Conservation (phyloP, 2,888 invertebrate species). For the Gandaritis pyraliata region DNA sequence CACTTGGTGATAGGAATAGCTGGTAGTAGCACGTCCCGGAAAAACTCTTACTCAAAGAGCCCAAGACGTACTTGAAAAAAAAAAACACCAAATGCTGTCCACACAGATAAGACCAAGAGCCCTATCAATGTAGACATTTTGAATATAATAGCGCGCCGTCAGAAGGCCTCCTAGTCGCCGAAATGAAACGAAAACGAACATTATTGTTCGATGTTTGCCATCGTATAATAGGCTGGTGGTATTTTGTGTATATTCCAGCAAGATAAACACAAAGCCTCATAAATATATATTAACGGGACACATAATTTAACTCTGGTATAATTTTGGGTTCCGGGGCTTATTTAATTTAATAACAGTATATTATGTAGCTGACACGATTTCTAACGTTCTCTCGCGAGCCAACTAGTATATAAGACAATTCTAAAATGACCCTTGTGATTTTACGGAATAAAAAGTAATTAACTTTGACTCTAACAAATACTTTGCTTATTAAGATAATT, state of each 20-base stretch:
- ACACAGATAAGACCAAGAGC: too few species aligned
- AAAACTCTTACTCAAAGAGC: too few species aligned
- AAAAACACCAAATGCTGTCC: too few species aligned
- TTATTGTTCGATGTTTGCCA: slow-evolving; percentile 6
- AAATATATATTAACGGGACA: slow-evolving; percentile 34
- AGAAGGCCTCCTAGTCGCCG: background rate
- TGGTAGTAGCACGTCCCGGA: too few species aligned
- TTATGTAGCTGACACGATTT: slow-evolving; percentile 1
- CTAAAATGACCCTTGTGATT: too few species aligned
- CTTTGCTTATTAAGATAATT: background rate
- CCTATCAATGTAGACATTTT: too few species aligned
- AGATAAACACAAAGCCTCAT: slow-evolving; percentile 22
- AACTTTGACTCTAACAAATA: background rate
- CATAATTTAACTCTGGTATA: slow-evolving; percentile 27
- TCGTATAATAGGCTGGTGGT: slow-evolving; percentile 2
- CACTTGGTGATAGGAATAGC: too few species aligned
- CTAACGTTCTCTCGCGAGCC: too few species aligned
- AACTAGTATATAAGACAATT: too few species aligned
- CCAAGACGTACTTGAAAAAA: too few species aligned
- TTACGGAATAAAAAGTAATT: too few species aligned
- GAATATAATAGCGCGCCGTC: background rate
- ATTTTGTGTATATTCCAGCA: slow-evolving; percentile 3
- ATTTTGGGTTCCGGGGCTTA: slow-evolving; percentile 11
- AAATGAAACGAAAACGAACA: slow-evolving; percentile 1
- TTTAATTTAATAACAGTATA: slow-evolving; percentile 21